phyloP scores from a whole-genome alignment of 1,140 invertebrate genomes.

The Limonius californicus region DNA sequence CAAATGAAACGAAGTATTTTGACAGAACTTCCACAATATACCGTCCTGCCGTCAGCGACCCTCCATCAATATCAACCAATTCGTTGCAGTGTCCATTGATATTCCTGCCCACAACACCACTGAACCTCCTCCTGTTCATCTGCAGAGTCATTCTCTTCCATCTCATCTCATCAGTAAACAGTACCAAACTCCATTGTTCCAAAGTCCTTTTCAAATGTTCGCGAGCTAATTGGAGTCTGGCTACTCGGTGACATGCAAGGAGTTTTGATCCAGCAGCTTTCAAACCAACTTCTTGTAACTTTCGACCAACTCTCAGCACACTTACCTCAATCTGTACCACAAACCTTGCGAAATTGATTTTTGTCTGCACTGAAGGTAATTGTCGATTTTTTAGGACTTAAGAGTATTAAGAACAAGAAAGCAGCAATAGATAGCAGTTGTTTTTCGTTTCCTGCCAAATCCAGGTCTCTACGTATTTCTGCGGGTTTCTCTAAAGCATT shows the following conservation, averaged over 20 bases:
- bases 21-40: no score
- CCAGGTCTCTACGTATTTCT: neutral
- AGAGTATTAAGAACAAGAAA: neutral
- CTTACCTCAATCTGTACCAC: neutral
- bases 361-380: neutral
- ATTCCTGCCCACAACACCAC: no score
- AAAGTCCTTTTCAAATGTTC: neutral
- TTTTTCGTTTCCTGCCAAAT: neutral
- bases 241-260: neutral
- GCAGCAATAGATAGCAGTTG: no score
- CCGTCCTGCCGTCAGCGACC: no score
- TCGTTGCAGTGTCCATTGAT: no score
- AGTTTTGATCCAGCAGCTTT: neutral
- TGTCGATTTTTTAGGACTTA: neutral
- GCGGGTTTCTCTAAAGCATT: neutral
- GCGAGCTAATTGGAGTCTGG: neutral
- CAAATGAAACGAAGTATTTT: no score
- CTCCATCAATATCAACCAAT: no score
- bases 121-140: neutral
- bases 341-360: neutral
- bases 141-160: neutral
- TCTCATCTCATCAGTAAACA: neutral
- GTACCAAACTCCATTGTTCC: neutral
- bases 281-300: neutral
- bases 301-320: no score